Percentiles rank a stretch among this genome's conserved stretches.
Evolutionary conservation across 2,888 invertebrate genomes (phyloP).

Genomic region (Drosophila cognata): DNA sequence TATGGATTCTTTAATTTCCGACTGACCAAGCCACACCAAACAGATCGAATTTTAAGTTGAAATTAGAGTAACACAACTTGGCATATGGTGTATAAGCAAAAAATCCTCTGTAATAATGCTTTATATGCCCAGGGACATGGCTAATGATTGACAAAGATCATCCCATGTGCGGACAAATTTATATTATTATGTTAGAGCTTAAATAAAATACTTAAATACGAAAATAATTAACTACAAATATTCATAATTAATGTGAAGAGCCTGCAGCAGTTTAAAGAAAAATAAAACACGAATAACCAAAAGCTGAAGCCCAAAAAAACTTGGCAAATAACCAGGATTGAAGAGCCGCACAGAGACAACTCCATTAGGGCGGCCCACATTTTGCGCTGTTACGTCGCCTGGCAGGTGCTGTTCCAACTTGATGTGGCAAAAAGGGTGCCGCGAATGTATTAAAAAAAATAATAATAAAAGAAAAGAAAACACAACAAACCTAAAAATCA

Average conservation of each 20-base stretch:
- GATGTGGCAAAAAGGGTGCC: slow-evolving; percentile 35
- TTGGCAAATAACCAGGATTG: slow-evolving; percentile 24
- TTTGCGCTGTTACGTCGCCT: slow-evolving; percentile 32
- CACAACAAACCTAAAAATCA: slow-evolving; percentile 54
- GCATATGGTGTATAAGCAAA: neutral
- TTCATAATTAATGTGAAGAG: slow-evolving; percentile 45
- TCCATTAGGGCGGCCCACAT: slow-evolving; percentile 78
- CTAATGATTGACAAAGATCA: slow-evolving; percentile 41
- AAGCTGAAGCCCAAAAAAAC: slow-evolving; percentile 6
- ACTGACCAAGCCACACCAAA: neutral
- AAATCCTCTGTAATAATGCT: slow-evolving; percentile 19
- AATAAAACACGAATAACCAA: slow-evolving; percentile 33
- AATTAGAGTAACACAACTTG: neutral
- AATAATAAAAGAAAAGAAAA: neutral
- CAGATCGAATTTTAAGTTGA: neutral
- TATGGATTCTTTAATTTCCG: neutral
- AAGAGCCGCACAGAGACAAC: slow-evolving; percentile 58
- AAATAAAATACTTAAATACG: slow-evolving; percentile 65
- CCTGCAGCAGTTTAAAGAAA: slow-evolving; percentile 33
- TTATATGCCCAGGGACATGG: slow-evolving; percentile 4
- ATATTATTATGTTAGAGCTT: slow-evolving; percentile 43
- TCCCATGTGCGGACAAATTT: slow-evolving; percentile 16
- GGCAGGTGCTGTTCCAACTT: slow-evolving; percentile 65
- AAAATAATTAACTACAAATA: slow-evolving; percentile 62
- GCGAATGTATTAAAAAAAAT: slow-evolving; percentile 17